Evolutionary conservation across 2,888 invertebrate genomes (phyloP).

Genomic region (Lottia gigantea): DNA sequence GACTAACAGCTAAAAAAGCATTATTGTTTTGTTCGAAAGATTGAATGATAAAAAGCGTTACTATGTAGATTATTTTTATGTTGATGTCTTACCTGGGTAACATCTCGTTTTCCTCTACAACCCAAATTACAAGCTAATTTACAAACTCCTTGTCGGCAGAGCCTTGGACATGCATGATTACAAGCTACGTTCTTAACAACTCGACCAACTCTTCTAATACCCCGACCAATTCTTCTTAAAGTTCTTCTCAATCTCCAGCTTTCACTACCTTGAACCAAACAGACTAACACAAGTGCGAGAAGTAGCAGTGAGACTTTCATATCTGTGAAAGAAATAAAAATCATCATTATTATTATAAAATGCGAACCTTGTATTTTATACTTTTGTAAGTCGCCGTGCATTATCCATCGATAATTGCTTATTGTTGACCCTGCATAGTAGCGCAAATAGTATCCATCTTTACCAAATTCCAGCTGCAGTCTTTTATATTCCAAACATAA

Average conservation of each 20-base stretch:
- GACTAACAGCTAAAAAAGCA: background rate
- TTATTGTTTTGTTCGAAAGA: background rate
- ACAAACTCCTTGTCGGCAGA: background rate
- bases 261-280: background rate
- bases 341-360: no score
- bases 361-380: no score
- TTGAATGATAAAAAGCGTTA: background rate
- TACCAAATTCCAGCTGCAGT: no score
- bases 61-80: background rate
- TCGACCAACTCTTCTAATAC: background rate
- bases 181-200: background rate
- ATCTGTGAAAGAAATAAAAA: background rate
- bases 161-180: background rate
- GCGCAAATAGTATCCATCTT: no score
- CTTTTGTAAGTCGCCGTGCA: no score
- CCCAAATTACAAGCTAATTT: background rate
- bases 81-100: background rate
- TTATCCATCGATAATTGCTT: no score
- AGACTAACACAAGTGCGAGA: background rate
- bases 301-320: background rate
- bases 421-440: no score
- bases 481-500: no score
- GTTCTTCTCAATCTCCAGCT: background rate
- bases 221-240: background rate
- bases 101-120: conserved; percentile 6